A percentile compares a stretch with the other conserved stretches of the same genome.
Conservation (phyloP, 2,797 vertebrate species). For the Chrosomus eos region DNA sequence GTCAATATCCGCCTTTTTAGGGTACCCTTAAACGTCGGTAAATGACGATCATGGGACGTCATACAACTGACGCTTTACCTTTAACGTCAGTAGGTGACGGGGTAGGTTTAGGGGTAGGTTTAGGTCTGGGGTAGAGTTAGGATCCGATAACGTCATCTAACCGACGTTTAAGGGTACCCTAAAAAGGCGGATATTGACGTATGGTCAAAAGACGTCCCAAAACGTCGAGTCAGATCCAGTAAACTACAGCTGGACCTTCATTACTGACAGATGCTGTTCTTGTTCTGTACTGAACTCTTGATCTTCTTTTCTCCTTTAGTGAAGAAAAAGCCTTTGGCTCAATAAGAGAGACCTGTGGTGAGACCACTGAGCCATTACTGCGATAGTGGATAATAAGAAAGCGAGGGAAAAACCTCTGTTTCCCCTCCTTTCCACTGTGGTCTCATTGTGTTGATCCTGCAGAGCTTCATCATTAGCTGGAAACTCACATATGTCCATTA, state of each 20-base stretch:
- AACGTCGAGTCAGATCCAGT: neutral
- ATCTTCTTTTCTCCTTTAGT: neutral
- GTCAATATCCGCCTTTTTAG: too few species aligned
- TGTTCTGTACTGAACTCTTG: neutral
- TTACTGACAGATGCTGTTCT: conserved; percentile 8
- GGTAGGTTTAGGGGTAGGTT: too few species aligned
- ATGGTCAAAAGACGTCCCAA: too few species aligned
- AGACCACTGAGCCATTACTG: conserved; percentile 31
- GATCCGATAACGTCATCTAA: too few species aligned
- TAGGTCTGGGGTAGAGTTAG: too few species aligned
- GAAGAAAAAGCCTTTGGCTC: conserved; percentile 16
- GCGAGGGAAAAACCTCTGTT: neutral
- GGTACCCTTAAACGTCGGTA: too few species aligned
- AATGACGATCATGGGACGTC: too few species aligned
- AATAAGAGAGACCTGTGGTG: conserved; percentile 18
- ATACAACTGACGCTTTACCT: too few species aligned
- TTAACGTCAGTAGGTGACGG: too few species aligned
- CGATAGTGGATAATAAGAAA: conserved; percentile 33
- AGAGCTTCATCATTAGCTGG: conserved; percentile 32
- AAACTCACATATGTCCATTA: conserved; percentile 25
- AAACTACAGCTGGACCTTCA: neutral
- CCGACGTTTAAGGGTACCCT: too few species aligned
- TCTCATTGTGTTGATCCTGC: conserved; percentile 22
- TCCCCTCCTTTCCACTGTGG: neutral
- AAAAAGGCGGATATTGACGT: too few species aligned